Conservation (phyloP, 2,888 invertebrate genomes). For the Chirona hameri region DNA sequence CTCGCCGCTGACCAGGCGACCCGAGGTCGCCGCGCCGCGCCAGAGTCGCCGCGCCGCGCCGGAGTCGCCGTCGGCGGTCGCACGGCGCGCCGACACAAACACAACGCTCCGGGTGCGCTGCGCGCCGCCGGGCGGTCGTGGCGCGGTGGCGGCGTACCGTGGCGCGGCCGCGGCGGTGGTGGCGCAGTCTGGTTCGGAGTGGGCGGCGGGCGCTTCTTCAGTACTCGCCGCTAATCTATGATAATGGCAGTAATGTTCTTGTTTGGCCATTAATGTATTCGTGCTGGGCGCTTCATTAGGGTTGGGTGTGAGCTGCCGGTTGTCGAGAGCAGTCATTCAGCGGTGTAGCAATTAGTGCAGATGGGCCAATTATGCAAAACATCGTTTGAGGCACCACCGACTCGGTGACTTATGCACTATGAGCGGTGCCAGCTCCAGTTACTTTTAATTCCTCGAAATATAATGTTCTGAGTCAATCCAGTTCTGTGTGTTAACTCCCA, state of each 20-base stretch:
- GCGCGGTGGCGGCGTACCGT: neutral
- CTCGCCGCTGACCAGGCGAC: neutral
- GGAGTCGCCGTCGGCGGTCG: neutral
- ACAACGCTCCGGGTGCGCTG: neutral
- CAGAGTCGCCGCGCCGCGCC: too few species aligned
- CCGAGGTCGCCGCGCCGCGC: neutral
- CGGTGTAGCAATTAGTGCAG: neutral
- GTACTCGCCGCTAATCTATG: neutral
- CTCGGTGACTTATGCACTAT: too few species aligned
- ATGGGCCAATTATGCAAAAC: neutral
- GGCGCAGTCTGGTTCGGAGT: neutral
- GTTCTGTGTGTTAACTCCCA: too few species aligned
- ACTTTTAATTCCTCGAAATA: too few species aligned
- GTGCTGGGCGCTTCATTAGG: neutral
- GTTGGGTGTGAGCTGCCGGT: neutral
- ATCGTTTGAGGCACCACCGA: too few species aligned
- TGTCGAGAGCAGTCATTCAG: neutral
- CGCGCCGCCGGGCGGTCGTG: neutral
- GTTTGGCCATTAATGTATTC: slow-evolving; percentile 12
- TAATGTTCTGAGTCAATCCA: neutral
- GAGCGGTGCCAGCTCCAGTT: too few species aligned
- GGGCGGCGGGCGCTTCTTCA: neutral
- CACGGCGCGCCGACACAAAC: slow-evolving; percentile 5
- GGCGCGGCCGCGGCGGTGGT: neutral
- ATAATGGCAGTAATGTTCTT: slow-evolving; percentile 13